These are phyloP conservation scores for Larimichthys polyactis DNA, from an alignment of 2,113 vertebrate genomes.

Conservation along the genomic window DNA sequence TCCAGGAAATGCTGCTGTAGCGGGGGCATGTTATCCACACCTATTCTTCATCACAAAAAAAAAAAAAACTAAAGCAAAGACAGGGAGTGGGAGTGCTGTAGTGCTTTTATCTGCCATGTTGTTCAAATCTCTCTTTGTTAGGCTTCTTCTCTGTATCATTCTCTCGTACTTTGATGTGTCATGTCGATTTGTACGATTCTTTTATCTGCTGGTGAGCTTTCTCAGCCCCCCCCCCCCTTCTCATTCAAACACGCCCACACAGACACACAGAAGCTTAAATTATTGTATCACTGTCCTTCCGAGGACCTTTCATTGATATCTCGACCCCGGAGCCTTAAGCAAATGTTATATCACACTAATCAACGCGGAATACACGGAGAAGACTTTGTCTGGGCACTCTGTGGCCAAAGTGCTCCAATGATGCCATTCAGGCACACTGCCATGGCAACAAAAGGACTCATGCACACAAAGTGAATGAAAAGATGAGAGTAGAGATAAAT, in stretches of 20 bases:
- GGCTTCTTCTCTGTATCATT: slow-evolving; percentile 8
- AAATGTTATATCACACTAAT: not conserved
- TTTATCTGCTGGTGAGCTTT: slow-evolving; percentile 37
- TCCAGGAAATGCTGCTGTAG: slow-evolving; percentile 8
- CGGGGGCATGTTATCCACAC: not conserved
- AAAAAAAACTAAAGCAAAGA: not conserved
- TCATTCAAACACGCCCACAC: slow-evolving; percentile 11
- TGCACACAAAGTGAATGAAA: not conserved
- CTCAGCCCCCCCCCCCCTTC: not conserved
- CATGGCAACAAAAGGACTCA: not conserved
- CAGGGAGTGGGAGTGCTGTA: slow-evolving; percentile 19
- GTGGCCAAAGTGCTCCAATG: not conserved
- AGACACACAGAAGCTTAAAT: not conserved
- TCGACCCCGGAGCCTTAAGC: not conserved
- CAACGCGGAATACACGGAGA: not conserved
- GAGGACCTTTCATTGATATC: slow-evolving; percentile 1
- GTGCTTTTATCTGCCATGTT: slow-evolving; percentile 50
- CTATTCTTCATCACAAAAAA: not conserved
- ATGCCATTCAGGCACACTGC: not conserved
- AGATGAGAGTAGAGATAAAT: not conserved
- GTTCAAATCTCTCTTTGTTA: slow-evolving; percentile 30
- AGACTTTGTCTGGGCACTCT: not conserved
- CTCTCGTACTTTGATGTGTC: slow-evolving; percentile 47
- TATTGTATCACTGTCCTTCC: not conserved
- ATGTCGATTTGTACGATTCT: slow-evolving; percentile 36